Evolutionary conservation across 2,888 invertebrate genomes (phyloP).

Genomic region (Chymomyza caudatula): DNA sequence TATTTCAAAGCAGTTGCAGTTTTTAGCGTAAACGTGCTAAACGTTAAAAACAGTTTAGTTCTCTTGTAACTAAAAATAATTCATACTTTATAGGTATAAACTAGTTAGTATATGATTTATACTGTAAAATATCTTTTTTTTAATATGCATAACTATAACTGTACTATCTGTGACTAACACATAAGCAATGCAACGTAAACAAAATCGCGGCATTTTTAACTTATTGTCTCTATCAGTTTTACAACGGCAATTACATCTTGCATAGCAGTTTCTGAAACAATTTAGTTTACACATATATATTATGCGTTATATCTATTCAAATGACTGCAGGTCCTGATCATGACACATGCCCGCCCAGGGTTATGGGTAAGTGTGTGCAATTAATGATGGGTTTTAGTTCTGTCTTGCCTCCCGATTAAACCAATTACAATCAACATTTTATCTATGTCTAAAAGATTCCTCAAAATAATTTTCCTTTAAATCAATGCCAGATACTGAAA

Average conservation of each 20-base stretch:
- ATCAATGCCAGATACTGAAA: slow-evolving; percentile 4
- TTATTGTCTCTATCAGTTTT: slow-evolving; percentile 13
- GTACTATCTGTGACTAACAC: slow-evolving; percentile 71
- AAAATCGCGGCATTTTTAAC: slow-evolving; percentile 41
- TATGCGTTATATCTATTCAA: slow-evolving; percentile 64
- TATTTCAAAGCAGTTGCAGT: slow-evolving; percentile 77
- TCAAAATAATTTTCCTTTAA: neutral
- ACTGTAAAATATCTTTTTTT: slow-evolving; percentile 28
- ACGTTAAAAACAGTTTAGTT: slow-evolving; percentile 47
- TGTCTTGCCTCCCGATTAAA: slow-evolving; percentile 18
- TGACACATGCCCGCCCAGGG: slow-evolving; percentile 78
- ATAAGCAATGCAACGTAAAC: slow-evolving; percentile 28
- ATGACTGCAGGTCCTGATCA: slow-evolving; percentile 78
- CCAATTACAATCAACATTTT: slow-evolving; percentile 17
- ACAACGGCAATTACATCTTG: slow-evolving; percentile 32
- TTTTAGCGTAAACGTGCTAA: slow-evolving; percentile 56
- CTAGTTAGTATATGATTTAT: slow-evolving; percentile 23
- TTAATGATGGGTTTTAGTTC: slow-evolving; percentile 42
- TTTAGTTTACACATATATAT: slow-evolving; percentile 44
- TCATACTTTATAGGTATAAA: slow-evolving; percentile 45
- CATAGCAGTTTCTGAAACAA: slow-evolving; percentile 39
- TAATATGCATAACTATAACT: slow-evolving; percentile 31
- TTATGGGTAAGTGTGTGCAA: slow-evolving; percentile 77
- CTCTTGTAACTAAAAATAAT: slow-evolving; percentile 54
- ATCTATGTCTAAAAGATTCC: slow-evolving; percentile 11